Evolutionary conservation across 2,797 vertebrate species (phyloP).

Genomic region (Alca torda): DNA sequence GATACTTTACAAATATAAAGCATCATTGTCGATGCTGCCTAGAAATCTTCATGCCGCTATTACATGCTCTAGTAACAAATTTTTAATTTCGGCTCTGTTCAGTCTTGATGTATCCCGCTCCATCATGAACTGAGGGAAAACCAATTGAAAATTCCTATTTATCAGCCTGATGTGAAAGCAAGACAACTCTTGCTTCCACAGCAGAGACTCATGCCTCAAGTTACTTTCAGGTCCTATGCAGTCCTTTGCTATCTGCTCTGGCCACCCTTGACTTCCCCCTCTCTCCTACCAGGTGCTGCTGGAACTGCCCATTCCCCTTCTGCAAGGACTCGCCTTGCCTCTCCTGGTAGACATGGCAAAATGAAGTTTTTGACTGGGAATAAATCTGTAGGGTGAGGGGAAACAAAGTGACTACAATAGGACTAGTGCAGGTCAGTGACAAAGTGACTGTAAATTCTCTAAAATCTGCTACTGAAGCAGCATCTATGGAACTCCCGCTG

Average conservation of each 20-base stretch:
- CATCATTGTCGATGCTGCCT: neutral
- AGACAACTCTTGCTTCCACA: neutral
- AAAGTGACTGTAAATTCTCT: neutral
- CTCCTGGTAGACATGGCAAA: neutral
- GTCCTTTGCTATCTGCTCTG: neutral
- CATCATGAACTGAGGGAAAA: neutral
- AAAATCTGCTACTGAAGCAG: neutral
- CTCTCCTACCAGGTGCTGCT: neutral
- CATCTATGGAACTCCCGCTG: neutral
- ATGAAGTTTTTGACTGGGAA: neutral
- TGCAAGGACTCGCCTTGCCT: neutral
- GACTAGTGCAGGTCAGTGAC: neutral
- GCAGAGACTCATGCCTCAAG: neutral
- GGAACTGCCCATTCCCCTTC: neutral
- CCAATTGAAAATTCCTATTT: neutral
- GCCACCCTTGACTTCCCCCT: neutral
- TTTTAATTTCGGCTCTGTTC: neutral
- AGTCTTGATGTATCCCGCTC: neutral
- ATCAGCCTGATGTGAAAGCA: neutral
- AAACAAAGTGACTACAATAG: neutral
- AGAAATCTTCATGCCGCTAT: neutral
- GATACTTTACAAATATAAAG: neutral
- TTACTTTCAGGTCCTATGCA: neutral
- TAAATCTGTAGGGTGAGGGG: neutral
- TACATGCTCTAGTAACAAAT: neutral